phyloP scores from a whole-genome alignment of 2,113 vertebrate genomes.

The Calypte anna region DNA sequence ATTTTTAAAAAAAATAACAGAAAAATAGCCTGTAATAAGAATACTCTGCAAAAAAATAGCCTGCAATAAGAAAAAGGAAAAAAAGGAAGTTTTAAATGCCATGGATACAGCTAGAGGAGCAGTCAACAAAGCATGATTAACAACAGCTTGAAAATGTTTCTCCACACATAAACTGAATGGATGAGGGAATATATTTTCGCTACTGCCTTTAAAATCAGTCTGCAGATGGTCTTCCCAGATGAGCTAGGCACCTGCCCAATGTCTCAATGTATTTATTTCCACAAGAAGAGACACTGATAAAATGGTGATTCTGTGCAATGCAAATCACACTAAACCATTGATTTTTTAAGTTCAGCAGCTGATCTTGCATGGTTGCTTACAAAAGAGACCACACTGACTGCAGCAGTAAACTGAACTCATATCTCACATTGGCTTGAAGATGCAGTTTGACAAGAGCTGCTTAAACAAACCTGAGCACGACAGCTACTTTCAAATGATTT shows the following conservation, averaged over 20 bases:
- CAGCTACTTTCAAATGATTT: constrained; percentile 63
- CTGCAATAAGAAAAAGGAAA: not conserved
- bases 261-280: not conserved
- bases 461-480: constrained; percentile 29
- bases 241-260: not conserved
- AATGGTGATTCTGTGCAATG: not conserved
- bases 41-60: no score
- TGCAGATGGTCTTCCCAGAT: not conserved
- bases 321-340: not conserved
- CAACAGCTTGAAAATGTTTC: constrained; percentile 5
- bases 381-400: constrained; percentile 1
- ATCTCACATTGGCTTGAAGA: not conserved
- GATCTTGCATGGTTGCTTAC: not conserved
- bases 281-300: not conserved
- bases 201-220: not conserved
- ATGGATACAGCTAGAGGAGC: not conserved
- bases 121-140: not conserved
- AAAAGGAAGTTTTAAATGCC: not conserved
- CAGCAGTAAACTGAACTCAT: not conserved
- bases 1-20: not conserved
- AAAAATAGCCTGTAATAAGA: not conserved
- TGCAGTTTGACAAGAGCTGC: constrained; percentile 45
- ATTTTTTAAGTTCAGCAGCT: not conserved
- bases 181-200: not conserved
- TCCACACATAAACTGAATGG: not conserved